Evolutionary conservation across 2,797 vertebrate genomes (phyloP).

Genomic region (Ammospiza maritima): DNA sequence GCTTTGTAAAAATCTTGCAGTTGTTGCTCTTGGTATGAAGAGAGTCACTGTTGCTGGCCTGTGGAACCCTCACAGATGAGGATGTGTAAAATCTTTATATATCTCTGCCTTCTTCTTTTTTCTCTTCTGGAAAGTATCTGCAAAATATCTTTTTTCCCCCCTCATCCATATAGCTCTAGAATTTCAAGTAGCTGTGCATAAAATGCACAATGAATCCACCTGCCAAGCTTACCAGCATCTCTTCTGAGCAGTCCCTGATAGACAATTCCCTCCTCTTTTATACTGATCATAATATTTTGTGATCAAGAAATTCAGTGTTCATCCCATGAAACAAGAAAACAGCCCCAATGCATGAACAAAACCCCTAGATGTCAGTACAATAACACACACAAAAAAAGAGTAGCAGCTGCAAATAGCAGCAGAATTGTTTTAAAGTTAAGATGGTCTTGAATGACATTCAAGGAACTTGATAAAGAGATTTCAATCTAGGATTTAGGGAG

Average conservation of each 20-base stretch:
- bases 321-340: background rate
- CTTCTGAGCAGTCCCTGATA: too few relatives aligned
- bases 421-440: background rate
- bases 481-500: background rate
- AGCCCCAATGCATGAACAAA: background rate
- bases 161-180: too few relatives aligned
- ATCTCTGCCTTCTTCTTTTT: background rate
- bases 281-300: background rate
- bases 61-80: background rate
- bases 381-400: background rate
- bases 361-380: background rate
- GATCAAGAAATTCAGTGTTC: background rate
- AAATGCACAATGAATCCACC: background rate
- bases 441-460: background rate
- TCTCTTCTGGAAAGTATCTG: background rate
- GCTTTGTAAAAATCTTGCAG: background rate
- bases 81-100: fast-evolving
- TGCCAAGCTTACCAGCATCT: background rate
- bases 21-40: background rate
- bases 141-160: fast-evolving
- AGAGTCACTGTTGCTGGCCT: background rate
- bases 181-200: background rate
- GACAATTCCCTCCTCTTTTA: background rate
- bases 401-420: background rate
- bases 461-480: background rate